Evolutionary conservation across 2,888 invertebrate genomes (phyloP).

Genomic region (Callyntrura guangdongensis): DNA sequence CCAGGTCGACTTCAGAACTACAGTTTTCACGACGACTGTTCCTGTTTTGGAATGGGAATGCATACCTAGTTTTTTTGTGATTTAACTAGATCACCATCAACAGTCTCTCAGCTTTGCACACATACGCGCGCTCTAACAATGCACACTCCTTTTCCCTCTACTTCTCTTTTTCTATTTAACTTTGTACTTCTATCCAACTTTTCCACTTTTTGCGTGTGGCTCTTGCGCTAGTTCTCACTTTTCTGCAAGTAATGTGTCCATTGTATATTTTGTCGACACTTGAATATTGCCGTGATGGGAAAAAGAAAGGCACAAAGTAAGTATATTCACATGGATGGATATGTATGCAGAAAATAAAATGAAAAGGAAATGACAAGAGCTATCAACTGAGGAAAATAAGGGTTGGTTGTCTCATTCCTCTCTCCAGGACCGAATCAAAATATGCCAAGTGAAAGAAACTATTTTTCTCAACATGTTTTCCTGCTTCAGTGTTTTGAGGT

Average conservation of each 20-base stretch:
- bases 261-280: constrained; percentile 71
- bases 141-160: background rate
- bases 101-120: constrained; percentile 3
- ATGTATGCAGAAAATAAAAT: background rate
- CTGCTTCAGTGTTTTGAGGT: constrained; percentile 9
- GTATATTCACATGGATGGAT: background rate
- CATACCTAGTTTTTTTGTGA: constrained; percentile 40
- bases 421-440: constrained; percentile 7
- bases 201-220: constrained; percentile 38
- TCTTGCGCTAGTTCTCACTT: constrained; percentile 30
- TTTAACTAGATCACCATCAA: constrained; percentile 42
- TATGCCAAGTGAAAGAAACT: constrained; percentile 17
- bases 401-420: background rate
- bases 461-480: background rate
- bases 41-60: constrained; percentile 41
- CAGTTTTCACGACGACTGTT: background rate
- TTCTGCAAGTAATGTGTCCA: constrained; percentile 68
- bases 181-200: constrained; percentile 42
- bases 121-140: constrained; percentile 22
- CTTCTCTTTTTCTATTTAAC: constrained; percentile 34
- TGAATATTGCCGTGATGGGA: constrained; percentile 57
- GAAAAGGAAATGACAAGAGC: background rate
- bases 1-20: constrained; percentile 7
- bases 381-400: background rate
- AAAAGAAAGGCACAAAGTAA: constrained; percentile 15